Percentiles rank a stretch among this genome's conserved stretches.
Evolutionary conservation across 2,113 vertebrate genomes (phyloP).

Genomic region (Apteryx owenii): DNA sequence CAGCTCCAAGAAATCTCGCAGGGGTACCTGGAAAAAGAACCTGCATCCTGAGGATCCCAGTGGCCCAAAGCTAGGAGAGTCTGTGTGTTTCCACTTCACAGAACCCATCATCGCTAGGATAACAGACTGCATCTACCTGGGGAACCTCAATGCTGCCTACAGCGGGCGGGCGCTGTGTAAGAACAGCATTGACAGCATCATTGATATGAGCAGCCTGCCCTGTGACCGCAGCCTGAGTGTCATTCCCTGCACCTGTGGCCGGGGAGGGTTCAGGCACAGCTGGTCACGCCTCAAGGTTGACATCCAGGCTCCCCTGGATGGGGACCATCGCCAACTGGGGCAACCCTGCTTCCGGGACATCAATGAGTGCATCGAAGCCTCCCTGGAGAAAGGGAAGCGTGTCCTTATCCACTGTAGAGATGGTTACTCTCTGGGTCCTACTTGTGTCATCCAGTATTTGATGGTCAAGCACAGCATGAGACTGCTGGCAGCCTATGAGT

Average conservation of each 20-base stretch:
- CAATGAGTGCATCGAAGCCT: constrained; percentile 83
- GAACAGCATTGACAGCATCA: constrained; percentile 83
- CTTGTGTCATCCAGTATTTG: constrained; percentile 81
- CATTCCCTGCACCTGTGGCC: constrained; percentile 80
- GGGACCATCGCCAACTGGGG: constrained; percentile 32
- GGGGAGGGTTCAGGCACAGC: constrained; percentile 76
- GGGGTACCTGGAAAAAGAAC: constrained; percentile 64
- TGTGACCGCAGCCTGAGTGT: constrained; percentile 68
- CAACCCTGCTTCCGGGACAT: constrained; percentile 81
- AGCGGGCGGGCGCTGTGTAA: constrained; percentile 77
- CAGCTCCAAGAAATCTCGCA: constrained; percentile 77
- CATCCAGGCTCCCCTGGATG: constrained; percentile 69
- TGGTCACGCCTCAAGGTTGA: constrained; percentile 84
- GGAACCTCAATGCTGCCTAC: constrained; percentile 79
- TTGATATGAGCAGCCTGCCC: constrained; percentile 79
- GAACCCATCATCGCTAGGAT: constrained; percentile 79
- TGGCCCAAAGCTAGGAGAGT: constrained; percentile 15
- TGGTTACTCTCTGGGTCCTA: constrained; percentile 80
- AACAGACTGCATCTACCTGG: constrained; percentile 82
- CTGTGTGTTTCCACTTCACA: constrained; percentile 74
- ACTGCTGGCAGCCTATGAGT: constrained; percentile 82
- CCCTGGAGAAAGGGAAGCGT: constrained; percentile 76
- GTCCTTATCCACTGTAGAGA: constrained; percentile 84
- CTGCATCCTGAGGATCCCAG: constrained; percentile 5
- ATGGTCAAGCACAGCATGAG: constrained; percentile 84